A percentile compares a stretch with the other conserved stretches of the same genome.
phyloP scores from a whole-genome alignment of 2,888 invertebrate genomes.

The Nemurella pictetii region DNA sequence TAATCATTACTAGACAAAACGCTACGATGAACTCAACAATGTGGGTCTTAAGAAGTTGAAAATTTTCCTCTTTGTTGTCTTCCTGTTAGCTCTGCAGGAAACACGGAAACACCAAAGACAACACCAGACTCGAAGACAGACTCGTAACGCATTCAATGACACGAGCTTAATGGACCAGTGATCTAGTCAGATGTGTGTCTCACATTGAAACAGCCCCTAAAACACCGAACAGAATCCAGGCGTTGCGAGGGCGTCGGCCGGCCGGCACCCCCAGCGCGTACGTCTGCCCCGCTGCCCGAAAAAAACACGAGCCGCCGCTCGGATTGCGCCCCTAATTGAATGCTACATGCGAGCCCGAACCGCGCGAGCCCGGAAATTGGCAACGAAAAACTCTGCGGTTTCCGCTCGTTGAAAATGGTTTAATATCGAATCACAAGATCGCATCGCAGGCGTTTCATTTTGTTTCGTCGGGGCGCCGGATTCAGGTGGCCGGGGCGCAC shows the following conservation, averaged over 20 bases:
- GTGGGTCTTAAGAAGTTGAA: too few species aligned
- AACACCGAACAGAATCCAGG: too few species aligned
- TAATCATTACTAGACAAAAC: too few species aligned
- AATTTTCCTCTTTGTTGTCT: too few species aligned
- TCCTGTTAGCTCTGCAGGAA: too few species aligned
- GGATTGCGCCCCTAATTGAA: not conserved
- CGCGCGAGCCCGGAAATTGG: constrained; percentile 22
- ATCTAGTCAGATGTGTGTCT: too few species aligned
- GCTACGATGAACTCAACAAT: too few species aligned
- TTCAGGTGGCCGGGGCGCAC: not conserved
- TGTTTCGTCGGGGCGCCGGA: not conserved
- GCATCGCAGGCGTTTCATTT: constrained; percentile 7
- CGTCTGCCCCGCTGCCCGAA: not conserved
- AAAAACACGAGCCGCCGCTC: not conserved
- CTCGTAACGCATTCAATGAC: too few species aligned
- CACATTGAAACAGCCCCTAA: too few species aligned
- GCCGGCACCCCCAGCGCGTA: not conserved
- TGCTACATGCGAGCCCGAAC: constrained; percentile 18
- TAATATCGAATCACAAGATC: constrained; percentile 29
- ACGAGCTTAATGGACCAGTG: too few species aligned
- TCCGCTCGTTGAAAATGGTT: constrained; percentile 25
- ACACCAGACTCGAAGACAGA: too few species aligned
- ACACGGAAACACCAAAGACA: too few species aligned
- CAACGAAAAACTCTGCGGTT: constrained; percentile 25
- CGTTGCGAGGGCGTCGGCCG: constrained; percentile 18